phyloP scores from a whole-genome alignment of 2,888 invertebrate genomes.

The Heterodera filipjevi region DNA sequence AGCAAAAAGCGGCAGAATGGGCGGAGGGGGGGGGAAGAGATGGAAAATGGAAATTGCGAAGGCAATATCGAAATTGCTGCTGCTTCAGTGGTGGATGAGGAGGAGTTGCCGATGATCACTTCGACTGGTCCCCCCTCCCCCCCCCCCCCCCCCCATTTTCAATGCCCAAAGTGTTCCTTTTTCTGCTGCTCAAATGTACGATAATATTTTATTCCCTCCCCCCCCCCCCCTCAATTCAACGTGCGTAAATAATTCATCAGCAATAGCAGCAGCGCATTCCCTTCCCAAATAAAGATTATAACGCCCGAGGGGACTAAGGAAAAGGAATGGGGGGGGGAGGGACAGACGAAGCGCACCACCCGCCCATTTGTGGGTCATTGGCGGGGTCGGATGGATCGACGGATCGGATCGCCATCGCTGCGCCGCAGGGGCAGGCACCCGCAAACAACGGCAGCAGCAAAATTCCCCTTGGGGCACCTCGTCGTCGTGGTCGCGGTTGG shows the following conservation, averaged over 20 bases:
- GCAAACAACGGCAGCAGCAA: background rate
- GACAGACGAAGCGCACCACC: background rate
- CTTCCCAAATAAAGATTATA: constrained; percentile 3
- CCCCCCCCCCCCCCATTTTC: background rate
- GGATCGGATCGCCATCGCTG: background rate
- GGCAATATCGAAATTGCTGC: background rate
- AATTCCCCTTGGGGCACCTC: background rate
- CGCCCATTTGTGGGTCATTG: constrained; percentile 8
- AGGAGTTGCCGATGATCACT: background rate
- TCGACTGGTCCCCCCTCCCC: background rate
- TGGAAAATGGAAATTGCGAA: background rate
- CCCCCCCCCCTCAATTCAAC: background rate
- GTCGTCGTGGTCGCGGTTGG: background rate
- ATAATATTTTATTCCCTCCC: background rate
- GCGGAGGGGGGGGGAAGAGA: background rate
- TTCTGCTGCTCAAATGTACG: background rate
- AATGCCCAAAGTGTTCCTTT: too few species aligned
- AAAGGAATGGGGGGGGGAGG: background rate
- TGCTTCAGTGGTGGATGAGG: background rate
- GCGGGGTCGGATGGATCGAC: background rate
- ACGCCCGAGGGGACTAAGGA: background rate
- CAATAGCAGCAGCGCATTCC: background rate
- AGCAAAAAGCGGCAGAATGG: background rate
- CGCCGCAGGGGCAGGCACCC: background rate
- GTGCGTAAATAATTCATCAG: background rate